Conservation (phyloP, 1,140 invertebrate species). For the Lethocerus indicus region DNA sequence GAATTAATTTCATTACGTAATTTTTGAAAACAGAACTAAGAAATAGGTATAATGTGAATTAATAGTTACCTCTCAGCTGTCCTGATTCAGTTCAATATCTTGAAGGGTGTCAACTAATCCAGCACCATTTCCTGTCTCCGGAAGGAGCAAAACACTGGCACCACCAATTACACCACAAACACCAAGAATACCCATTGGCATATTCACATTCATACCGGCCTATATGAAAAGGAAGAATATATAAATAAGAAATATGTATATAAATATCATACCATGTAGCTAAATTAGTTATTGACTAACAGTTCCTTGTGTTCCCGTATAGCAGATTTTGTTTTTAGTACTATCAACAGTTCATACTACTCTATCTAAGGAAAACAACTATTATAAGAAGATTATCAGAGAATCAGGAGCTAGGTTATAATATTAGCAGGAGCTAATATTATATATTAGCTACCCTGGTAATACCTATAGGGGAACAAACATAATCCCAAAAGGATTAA, state of each 20-base stretch:
- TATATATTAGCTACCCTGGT: not conserved
- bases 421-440: not conserved
- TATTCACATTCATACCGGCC: not conserved
- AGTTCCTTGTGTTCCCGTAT: not conserved
- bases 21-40: too few species aligned
- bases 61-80: too few species aligned
- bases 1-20: too few species aligned
- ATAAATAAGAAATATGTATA: not conserved
- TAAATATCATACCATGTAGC: too few species aligned
- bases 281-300: not conserved
- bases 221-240: not conserved
- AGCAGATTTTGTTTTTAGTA: not conserved
- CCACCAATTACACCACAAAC: not conserved
- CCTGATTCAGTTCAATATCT: too few species aligned
- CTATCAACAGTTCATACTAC: not conserved
- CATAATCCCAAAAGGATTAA: too few species aligned
- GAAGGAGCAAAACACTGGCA: not conserved
- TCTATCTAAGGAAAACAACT: not conserved
- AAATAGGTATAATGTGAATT: too few species aligned
- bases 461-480: too few species aligned
- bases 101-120: slow-evolving; percentile 1
- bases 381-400: not conserved
- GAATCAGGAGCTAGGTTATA: not conserved
- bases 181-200: not conserved
- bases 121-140: slow-evolving; percentile 18